Percentiles rank a stretch among this genome's conserved stretches.
Evolutionary conservation across 2,797 vertebrate species (phyloP).

Genomic region (Orestias chungarensis): DNA sequence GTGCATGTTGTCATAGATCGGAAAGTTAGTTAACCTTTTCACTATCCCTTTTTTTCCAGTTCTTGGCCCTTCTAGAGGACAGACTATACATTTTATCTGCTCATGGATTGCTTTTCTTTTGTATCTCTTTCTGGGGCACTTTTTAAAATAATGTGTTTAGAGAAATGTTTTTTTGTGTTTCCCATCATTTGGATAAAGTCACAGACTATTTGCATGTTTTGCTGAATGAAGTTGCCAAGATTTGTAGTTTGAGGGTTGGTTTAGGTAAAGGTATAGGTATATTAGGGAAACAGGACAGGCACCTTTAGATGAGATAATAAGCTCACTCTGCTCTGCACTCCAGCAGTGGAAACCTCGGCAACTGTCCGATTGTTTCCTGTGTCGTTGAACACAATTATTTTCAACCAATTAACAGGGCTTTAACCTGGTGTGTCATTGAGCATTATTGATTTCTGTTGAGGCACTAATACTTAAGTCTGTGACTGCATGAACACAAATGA

Average conservation of each 20-base stretch:
- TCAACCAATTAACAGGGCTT: slow-evolving; percentile 75
- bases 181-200: slow-evolving; percentile 52
- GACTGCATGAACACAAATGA: slow-evolving; percentile 87
- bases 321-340: slow-evolving; percentile 54
- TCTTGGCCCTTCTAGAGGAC: slow-evolving; percentile 61
- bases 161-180: slow-evolving; percentile 65
- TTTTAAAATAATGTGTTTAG: slow-evolving; percentile 60
- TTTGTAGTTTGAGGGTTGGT: slow-evolving; percentile 69
- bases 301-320: slow-evolving; percentile 53
- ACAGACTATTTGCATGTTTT: slow-evolving; percentile 76
- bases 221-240: slow-evolving; percentile 77
- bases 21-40: slow-evolving; percentile 77
- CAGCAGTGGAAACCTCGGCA: slow-evolving; percentile 61
- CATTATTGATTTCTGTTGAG: slow-evolving; percentile 73
- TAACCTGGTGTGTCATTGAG: slow-evolving; percentile 79
- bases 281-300: slow-evolving; percentile 68
- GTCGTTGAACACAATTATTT: slow-evolving; percentile 62
- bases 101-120: slow-evolving; percentile 69
- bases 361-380: slow-evolving; percentile 66
- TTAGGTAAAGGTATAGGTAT: slow-evolving; percentile 64
- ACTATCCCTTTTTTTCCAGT: slow-evolving; percentile 53
- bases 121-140: slow-evolving; percentile 56
- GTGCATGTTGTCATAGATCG: slow-evolving; percentile 83
- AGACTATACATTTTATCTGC: slow-evolving; percentile 72
- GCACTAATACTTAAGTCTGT: slow-evolving; percentile 85